A percentile compares a stretch with the other conserved stretches of the same genome.
Conservation (phyloP, 2,113 vertebrate species). For the Corythaixoides concolor region DNA sequence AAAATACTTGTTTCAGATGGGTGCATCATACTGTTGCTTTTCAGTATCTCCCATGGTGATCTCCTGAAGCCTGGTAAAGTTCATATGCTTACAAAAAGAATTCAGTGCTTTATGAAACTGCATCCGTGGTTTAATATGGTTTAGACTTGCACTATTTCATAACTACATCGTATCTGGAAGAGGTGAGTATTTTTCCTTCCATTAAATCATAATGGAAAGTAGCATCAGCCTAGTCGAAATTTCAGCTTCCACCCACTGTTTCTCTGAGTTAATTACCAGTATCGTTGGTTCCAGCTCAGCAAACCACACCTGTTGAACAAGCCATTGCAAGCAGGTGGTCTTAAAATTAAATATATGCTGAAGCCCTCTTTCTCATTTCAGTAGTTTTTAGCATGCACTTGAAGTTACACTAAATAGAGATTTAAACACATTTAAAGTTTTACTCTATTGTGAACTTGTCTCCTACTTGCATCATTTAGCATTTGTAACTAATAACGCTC, state of each 20-base stretch:
- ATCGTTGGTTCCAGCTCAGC: background rate
- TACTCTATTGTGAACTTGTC: background rate
- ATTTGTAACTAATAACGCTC: background rate
- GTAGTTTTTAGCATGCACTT: background rate
- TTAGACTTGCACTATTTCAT: background rate
- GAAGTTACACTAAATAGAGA: background rate
- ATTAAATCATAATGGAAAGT: background rate
- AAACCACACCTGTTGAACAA: background rate
- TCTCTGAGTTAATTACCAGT: background rate
- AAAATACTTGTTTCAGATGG: background rate
- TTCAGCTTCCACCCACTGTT: background rate
- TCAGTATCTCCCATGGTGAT: background rate
- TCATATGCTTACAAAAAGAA: background rate
- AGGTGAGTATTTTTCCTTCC: background rate
- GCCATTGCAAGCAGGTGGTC: background rate
- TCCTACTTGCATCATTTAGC: background rate
- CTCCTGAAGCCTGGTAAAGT: background rate
- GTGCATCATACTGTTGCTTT: background rate
- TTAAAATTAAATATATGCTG: background rate
- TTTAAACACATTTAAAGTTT: background rate
- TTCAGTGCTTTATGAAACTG: background rate
- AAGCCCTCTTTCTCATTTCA: background rate
- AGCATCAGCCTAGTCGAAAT: background rate
- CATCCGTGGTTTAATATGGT: background rate
- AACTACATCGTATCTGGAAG: background rate